Percentiles rank a stretch among this genome's conserved stretches.
phyloP scores from a whole-genome alignment of 2,797 vertebrate genomes.

The Pachyuromys duprasi region DNA sequence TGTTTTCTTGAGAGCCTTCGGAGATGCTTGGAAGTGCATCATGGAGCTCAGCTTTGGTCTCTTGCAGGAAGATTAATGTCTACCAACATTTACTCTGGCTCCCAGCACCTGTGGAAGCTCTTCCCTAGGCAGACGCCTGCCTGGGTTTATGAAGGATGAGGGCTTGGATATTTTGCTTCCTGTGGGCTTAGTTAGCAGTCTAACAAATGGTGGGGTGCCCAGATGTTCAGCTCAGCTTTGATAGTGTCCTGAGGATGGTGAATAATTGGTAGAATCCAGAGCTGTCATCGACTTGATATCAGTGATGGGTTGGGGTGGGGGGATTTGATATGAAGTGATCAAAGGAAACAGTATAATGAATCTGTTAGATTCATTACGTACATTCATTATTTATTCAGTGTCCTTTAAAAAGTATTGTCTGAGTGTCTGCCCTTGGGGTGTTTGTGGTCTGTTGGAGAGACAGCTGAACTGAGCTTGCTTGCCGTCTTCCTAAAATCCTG shows the following conservation, averaged over 20 bases:
- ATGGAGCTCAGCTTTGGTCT: not conserved
- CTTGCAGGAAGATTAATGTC: not conserved
- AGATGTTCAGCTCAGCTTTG: conserved; percentile 14
- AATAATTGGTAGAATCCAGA: conserved; percentile 19
- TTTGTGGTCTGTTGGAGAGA: not conserved
- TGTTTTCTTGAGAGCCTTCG: not conserved
- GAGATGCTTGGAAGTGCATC: not conserved
- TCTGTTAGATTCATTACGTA: not conserved
- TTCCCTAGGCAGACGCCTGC: not conserved
- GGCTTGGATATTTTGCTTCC: not conserved
- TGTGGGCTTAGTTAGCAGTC: conserved; percentile 24
- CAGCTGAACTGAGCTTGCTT: not conserved
- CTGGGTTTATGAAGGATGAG: not conserved
- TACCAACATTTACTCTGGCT: conserved; percentile 49
- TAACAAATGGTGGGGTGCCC: not conserved
- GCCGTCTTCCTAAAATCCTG: not conserved
- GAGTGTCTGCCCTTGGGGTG: not conserved
- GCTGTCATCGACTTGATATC: conserved; percentile 5
- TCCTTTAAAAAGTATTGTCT: conserved; percentile 1
- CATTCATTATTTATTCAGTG: not conserved
- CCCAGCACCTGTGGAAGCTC: conserved; percentile 15
- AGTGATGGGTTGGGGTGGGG: not conserved
- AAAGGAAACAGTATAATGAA: conserved; percentile 24
- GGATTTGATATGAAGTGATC: conserved; percentile 28
- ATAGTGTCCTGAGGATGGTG: not conserved